Conservation (phyloP, 1,140 invertebrate genomes). For the Aphelenchoides avenae region DNA sequence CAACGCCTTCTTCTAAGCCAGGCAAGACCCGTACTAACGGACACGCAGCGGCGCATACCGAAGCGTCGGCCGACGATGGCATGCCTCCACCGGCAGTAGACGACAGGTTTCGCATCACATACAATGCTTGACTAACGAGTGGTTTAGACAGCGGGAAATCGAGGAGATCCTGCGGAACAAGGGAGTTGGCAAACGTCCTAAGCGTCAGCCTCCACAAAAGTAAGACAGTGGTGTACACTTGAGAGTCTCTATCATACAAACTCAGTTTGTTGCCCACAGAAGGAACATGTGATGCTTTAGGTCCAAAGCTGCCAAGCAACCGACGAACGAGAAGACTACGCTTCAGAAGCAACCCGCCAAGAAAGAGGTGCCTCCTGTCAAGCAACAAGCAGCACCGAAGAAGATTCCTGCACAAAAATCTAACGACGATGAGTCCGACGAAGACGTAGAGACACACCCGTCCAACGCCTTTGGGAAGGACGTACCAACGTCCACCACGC, state of each 20-base stretch:
- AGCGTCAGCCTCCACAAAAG: not conserved
- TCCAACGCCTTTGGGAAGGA: no score
- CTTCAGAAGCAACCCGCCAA: not conserved
- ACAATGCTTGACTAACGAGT: not conserved
- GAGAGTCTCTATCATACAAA: conserved; percentile 3
- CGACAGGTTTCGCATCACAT: not conserved
- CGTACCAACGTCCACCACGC: no score
- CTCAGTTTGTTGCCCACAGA: conserved; percentile 4
- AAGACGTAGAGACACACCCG: no score
- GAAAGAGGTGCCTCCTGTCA: conserved; percentile 1
- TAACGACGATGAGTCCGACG: no score
- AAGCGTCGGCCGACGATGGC: not conserved
- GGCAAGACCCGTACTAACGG: not conserved
- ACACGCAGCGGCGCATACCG: not conserved
- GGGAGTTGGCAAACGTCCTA: conserved; percentile 5
- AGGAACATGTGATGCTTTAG: conserved; percentile 8
- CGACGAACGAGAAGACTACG: conserved; percentile 7
- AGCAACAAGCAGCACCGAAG: conserved; percentile 10
- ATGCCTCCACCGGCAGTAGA: not conserved
- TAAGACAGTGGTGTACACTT: conserved; percentile 10
- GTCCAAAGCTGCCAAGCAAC: not conserved
- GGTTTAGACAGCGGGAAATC: no score
- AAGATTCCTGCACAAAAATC: no score
- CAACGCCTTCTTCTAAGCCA: not conserved
- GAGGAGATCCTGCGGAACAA: conserved; percentile 7